phyloP scores from a whole-genome alignment of 1,140 invertebrate genomes.

The Dufourea novaeangliae region DNA sequence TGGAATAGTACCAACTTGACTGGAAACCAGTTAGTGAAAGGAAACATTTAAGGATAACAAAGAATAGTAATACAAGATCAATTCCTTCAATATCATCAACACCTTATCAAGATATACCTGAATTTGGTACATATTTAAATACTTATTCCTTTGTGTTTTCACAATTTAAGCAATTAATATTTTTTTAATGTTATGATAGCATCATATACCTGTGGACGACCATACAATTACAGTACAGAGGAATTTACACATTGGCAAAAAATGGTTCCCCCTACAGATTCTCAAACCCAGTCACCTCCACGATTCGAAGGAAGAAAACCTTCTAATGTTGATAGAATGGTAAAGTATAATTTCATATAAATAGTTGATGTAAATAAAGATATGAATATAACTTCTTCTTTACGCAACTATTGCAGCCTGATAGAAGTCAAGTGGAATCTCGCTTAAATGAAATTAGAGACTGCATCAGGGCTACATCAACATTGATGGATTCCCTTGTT shows the following conservation, averaged over 20 bases:
- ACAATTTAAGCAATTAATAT: conserved; percentile 10
- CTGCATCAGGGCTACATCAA: conserved; percentile 84
- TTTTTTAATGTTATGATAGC: conserved; percentile 44
- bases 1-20: conserved; percentile 70
- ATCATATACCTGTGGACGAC: conserved; percentile 50
- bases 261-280: conserved; percentile 72
- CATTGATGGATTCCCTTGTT: conserved; percentile 84
- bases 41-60: conserved; percentile 60
- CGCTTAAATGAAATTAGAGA: conserved; percentile 84
- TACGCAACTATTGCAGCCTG: conserved; percentile 72
- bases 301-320: conserved; percentile 65
- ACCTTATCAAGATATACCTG: conserved; percentile 67
- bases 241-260: conserved; percentile 67
- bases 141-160: conserved; percentile 12
- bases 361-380: conserved; percentile 1
- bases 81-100: conserved; percentile 56
- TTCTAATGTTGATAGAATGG: conserved; percentile 75
- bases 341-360: conserved; percentile 35
- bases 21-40: conserved; percentile 70
- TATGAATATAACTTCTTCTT: neutral
- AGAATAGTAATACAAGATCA: conserved; percentile 74
- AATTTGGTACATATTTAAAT: conserved; percentile 64
- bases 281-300: conserved; percentile 66
- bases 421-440: conserved; percentile 82
- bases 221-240: conserved; percentile 66